Evolutionary conservation across 2,113 vertebrate species (phyloP).

Genomic region (Arvicanthis niloticus): DNA sequence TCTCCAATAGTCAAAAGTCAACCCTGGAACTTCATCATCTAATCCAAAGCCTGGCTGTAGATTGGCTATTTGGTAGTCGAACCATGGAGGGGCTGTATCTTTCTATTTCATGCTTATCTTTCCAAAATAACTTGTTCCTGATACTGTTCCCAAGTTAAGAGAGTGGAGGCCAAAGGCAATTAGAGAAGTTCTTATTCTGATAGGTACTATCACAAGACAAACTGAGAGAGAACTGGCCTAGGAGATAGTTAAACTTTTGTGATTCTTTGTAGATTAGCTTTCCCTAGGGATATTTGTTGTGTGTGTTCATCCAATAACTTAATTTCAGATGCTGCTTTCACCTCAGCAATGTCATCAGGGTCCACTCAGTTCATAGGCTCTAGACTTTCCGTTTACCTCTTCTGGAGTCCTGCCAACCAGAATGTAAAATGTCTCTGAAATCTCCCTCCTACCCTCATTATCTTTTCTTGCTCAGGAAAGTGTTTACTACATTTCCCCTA

Average conservation of each 20-base stretch:
- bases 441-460: neutral
- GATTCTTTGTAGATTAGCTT: neutral
- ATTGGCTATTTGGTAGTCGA: neutral
- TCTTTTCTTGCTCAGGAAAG: neutral
- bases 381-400: neutral
- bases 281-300: neutral
- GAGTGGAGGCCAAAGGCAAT: neutral
- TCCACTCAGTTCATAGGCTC: neutral
- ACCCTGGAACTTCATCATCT: neutral
- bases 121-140: neutral
- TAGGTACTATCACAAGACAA: neutral
- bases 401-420: neutral
- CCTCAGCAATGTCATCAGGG: neutral
- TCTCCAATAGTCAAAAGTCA: neutral
- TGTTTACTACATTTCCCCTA: neutral
- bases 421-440: slow-evolving; percentile 1
- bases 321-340: neutral
- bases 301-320: neutral
- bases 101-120: neutral
- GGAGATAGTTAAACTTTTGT: neutral
- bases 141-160: neutral
- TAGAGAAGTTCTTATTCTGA: neutral
- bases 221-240: neutral
- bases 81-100: neutral
- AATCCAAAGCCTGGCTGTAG: neutral